These are phyloP conservation scores for Hypena proboscidalis DNA, from an alignment of 2,888 invertebrate genomes.

Conservation along the genomic window DNA sequence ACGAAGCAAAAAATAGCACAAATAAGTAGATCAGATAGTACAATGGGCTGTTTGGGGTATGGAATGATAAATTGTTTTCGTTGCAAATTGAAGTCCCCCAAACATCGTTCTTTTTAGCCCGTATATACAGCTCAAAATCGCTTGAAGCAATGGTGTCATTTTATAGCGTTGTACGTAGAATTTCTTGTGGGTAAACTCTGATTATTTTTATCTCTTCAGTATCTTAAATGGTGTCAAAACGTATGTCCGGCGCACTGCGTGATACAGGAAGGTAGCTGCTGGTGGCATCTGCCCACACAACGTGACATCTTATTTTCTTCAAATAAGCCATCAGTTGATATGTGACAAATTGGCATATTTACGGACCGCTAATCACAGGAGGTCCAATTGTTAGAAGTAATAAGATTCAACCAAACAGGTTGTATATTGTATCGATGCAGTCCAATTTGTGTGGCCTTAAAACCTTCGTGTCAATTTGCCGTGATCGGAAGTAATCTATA, in stretches of 20 bases:
- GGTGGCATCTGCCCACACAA: constrained; percentile 76
- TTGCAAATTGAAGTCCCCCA: constrained; percentile 37
- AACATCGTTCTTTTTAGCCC: not conserved
- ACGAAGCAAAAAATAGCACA: constrained; percentile 67
- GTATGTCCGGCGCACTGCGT: constrained; percentile 78
- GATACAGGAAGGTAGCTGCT: constrained; percentile 79
- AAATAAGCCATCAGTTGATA: constrained; percentile 63
- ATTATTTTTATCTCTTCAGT: constrained; percentile 75
- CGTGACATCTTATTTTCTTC: constrained; percentile 73
- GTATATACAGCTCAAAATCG: constrained; percentile 36
- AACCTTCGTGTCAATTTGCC: constrained; percentile 49
- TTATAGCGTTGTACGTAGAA: constrained; percentile 38
- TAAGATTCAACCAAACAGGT: constrained; percentile 52
- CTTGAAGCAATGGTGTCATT: constrained; percentile 16
- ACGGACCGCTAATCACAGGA: constrained; percentile 62
- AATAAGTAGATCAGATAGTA: constrained; percentile 80
- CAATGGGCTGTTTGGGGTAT: constrained; percentile 69
- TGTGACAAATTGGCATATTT: constrained; percentile 71
- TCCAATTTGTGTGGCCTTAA: constrained; percentile 47
- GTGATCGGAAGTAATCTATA: constrained; percentile 74
- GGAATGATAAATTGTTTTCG: constrained; percentile 73
- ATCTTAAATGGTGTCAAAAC: constrained; percentile 82
- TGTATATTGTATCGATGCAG: constrained; percentile 32
- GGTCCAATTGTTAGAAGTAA: constrained; percentile 67
- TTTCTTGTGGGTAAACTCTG: constrained; percentile 73